These are phyloP conservation scores for Equus przewalskii DNA, from an alignment of 2,113 vertebrate species.

Conservation along the genomic window DNA sequence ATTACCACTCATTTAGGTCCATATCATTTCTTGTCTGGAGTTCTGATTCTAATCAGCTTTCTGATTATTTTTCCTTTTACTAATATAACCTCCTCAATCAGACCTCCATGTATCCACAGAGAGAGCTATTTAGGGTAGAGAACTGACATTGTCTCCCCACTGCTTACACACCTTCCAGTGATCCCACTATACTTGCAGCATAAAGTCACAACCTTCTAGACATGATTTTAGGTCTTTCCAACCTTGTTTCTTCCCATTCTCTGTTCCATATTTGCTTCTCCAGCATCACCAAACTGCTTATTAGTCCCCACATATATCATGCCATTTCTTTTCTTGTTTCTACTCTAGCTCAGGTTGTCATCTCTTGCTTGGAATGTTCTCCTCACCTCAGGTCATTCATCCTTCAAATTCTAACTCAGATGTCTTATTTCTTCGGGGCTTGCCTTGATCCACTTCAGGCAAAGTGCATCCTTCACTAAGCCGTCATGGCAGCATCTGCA, in stretches of 20 bases:
- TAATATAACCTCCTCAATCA: background rate
- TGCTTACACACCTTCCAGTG: background rate
- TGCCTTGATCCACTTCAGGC: background rate
- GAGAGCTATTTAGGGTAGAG: constrained; percentile 1
- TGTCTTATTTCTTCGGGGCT: background rate
- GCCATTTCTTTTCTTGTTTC: background rate
- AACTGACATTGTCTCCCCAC: background rate
- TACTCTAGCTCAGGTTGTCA: background rate
- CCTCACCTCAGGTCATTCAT: background rate
- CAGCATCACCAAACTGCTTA: background rate
- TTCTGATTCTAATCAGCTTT: background rate
- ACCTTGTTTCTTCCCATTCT: background rate
- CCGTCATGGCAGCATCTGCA: background rate
- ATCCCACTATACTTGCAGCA: background rate
- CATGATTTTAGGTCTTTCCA: background rate
- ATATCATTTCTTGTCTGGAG: background rate
- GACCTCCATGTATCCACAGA: background rate
- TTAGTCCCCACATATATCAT: background rate
- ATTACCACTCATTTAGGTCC: background rate
- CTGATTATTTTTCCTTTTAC: constrained; percentile 21
- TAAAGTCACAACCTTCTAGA: background rate
- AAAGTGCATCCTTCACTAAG: background rate
- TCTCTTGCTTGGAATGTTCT: background rate
- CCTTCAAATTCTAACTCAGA: background rate
- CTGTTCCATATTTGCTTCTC: background rate